Base-by-base conservation (phyloP, 2,888 invertebrate species). In the Microdon myrmicae region DNA sequence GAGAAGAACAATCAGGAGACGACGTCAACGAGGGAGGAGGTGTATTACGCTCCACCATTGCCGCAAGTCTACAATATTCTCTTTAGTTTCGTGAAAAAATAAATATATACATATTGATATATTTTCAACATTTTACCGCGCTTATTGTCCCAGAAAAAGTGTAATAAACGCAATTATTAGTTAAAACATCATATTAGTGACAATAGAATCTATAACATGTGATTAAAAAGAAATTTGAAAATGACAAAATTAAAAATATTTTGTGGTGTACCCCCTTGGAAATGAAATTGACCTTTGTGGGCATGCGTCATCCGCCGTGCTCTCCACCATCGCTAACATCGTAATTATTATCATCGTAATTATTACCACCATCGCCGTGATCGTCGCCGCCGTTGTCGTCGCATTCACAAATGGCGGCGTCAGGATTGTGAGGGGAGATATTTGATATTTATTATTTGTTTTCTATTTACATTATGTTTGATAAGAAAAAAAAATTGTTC, bases 281-380 rank as follows among this genome's bases (percentile, higher is more conserved):
- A 64, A 64, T 64, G 41, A 58, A 64, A 64, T 64, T 64, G 58
- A 64, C 64, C 64, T 64, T 64, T 64, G 49, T 58, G 64, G 58
- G 64, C 64, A 64, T 64, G 64, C 58, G 64, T 64, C 64, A 64
- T 64, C 43, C 64, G 28, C 45, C 58, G 51, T 64, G 49, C 41
- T 51, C 51, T 51, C 43, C 43, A 43, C 34, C 51, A 53, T 47
- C 47, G n/a, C n/a, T n/a, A n/a, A n/a, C n/a, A n/a, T n/a, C n/a
- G n/a, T n/a, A n/a, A n/a, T n/a, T n/a, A n/a, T n/a, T n/a, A 28
- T 37, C 32, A 32, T 32, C 28, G n/a, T n/a, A n/a, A n/a, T n/a
- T n/a, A n/a, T n/a, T n/a, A 28, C 29, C 32, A 32, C 17, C 28
- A n/a, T 28, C 51, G 28, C 25, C 51, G 22, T 47, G 38, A 32